phyloP scores from a whole-genome alignment of 2,797 vertebrate species.

The Oryzias dopingdopingensis region DNA sequence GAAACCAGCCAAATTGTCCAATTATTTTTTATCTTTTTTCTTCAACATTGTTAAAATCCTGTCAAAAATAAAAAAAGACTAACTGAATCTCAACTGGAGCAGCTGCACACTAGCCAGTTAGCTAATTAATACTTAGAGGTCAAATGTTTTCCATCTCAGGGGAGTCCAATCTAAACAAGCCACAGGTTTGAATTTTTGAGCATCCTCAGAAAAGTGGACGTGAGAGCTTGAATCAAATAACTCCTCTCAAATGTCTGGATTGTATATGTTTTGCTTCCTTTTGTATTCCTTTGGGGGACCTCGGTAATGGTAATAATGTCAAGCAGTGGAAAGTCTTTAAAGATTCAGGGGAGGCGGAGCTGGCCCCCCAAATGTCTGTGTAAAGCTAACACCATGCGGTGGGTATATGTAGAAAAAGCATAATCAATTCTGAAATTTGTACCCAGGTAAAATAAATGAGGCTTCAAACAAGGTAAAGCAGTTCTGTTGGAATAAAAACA shows the following conservation, averaged over 20 bases:
- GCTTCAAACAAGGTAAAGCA: slow-evolving; percentile 76
- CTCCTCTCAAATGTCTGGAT: slow-evolving; percentile 70
- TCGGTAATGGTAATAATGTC: slow-evolving; percentile 69
- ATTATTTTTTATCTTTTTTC: slow-evolving; percentile 11
- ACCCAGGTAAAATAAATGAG: slow-evolving; percentile 78
- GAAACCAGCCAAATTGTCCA: slow-evolving; percentile 5
- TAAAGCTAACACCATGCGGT: slow-evolving; percentile 61
- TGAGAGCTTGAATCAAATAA: slow-evolving; percentile 75
- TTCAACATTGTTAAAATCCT: slow-evolving; percentile 6
- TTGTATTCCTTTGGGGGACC: slow-evolving; percentile 64
- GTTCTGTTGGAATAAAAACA: slow-evolving; percentile 68
- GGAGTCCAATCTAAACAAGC: slow-evolving; percentile 70
- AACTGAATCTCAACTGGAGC: slow-evolving; percentile 31
- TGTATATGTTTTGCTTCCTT: slow-evolving; percentile 72
- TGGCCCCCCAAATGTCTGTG: slow-evolving; percentile 59
- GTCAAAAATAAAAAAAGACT: background rate
- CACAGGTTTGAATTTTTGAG: slow-evolving; percentile 72
- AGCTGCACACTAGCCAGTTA: slow-evolving; percentile 57
- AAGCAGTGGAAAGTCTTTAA: slow-evolving; percentile 64
- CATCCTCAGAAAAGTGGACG: slow-evolving; percentile 60
- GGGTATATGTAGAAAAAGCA: slow-evolving; percentile 60
- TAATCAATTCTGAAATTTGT: slow-evolving; percentile 80
- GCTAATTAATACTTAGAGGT: slow-evolving; percentile 63
- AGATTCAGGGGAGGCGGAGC: slow-evolving; percentile 55
- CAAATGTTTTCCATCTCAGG: slow-evolving; percentile 64